These are phyloP conservation scores for Dyspetes luteomarginatus DNA, from an alignment of 2,888 invertebrate genomes.

Conservation along the genomic window DNA sequence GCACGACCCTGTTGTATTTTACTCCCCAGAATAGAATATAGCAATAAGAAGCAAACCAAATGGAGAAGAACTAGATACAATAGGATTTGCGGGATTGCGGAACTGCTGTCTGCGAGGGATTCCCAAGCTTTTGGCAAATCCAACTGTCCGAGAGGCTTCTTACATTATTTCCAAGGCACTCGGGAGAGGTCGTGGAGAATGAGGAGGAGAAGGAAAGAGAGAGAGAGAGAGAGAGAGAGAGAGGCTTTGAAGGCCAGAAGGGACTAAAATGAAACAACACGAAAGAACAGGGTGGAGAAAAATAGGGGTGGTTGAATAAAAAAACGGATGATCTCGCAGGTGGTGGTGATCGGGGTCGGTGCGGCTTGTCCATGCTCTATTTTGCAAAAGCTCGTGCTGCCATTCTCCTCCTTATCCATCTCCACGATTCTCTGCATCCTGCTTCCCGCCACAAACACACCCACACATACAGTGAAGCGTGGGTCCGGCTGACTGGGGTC, in stretches of 20 bases:
- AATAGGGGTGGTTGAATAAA: constrained; percentile 10
- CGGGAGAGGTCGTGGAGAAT: not conserved
- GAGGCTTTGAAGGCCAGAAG: not conserved
- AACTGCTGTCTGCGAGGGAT: constrained; percentile 46
- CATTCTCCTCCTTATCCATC: not conserved
- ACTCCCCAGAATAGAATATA: not conserved
- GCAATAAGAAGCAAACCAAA: constrained; percentile 7
- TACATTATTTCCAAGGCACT: constrained; percentile 2
- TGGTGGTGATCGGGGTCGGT: constrained; percentile 42
- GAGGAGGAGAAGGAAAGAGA: not conserved
- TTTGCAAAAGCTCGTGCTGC: constrained; percentile 8
- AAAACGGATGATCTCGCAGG: constrained; percentile 39
- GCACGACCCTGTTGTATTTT: constrained; percentile 25
- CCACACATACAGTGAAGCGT: not conserved
- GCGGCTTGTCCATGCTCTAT: constrained; percentile 11
- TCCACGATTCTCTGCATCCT: not conserved
- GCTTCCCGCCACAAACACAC: not conserved
- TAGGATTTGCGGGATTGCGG: constrained; percentile 49
- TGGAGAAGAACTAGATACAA: constrained; percentile 29
- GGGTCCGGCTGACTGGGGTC: constrained; percentile 36
- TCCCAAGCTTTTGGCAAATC: constrained; percentile 27
- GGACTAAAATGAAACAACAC: not conserved
- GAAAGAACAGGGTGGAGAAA: not conserved
- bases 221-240: constrained; percentile 27
- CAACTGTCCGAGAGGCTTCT: constrained; percentile 39